Evolutionary conservation across 1,140 invertebrate species (phyloP), one percentile per base, ranked within the genome.

Genomic region (Mamestra configurata): DNA sequence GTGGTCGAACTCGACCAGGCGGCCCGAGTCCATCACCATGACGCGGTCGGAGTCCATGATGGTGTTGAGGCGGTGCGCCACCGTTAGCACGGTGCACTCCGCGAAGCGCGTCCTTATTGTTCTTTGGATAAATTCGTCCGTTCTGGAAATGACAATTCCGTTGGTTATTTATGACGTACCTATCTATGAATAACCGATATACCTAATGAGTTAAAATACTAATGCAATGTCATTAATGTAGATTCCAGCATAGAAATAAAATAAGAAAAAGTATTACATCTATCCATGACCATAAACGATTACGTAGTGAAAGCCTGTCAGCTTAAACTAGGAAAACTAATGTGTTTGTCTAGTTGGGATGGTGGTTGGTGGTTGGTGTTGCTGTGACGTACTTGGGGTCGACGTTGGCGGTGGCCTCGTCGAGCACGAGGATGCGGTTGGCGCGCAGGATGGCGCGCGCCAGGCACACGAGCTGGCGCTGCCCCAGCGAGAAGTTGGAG

Each of bases 51-150:
- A 97, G 88, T 98, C 98, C 96, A 98, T 97, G 53, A 98, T 97
- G 0, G 98, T 98, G 88, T 98, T 97, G 10, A 98, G 92, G 43
- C 98, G 95, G 94, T 98, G 98, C 13, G 98, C 98, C 79, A 98
- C 98, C 0, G 98, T 98, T 18, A 98, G 90, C 4, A 98, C 96
- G 0, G 97, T 98, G 85, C 96, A 97, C 55, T 96, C 93, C 8
- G 89, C 88, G 89, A 97, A 97, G 46, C 96, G 95, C 76, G 94
- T 95, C 75, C 96, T 96, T 90, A 94, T 95, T 71, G 95, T 97
- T 96, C 88, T 96, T 95, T 95, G 96, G 82, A 93, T 97, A 84
- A 95, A 97, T 94, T 86, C 96, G 95, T 95, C 96, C 53, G 95
- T 97, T 94, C 94, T 97, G 94, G 24, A 92, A 93, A 49, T 18